Base-by-base conservation (phyloP, 2,113 vertebrate species). In the Heterochromis multidens region DNA sequence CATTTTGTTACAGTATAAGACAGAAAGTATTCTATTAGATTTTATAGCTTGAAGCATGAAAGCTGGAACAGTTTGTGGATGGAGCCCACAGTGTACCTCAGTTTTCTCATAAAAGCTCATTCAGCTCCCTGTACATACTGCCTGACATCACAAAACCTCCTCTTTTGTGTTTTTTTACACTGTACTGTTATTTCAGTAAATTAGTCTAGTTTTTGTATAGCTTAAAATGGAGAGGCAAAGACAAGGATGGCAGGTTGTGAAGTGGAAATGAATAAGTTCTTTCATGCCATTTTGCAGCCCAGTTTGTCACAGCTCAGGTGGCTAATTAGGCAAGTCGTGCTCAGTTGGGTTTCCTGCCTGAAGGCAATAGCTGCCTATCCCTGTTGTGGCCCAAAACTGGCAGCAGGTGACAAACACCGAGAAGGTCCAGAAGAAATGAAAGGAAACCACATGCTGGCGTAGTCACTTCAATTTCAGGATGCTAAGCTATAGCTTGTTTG, bases 241-340 rank as follows among this genome's bases (percentile, higher is more conserved):
- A 76, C 33, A 80, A 59, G 5, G 11, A 21, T 54, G 59, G 3
- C 27, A 43, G 14, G 23, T 57, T 29, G 13, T 54, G 21, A 65
- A 70, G 60, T 29, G 60, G 14, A 54, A 57, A 58, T 8, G 12
- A 54, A 78, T 67, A 79, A 19, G 46, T 16, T 78, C 3, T 59
- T 72, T 88, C 25, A 57, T 78, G 9, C 6, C 29, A 21, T 54
- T 37, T 74, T 33, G 6, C 61, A 63, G 31, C 23, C 23, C 52
- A 56, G 33, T 63, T 78, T 58, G 12, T 62, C 80, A 10, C 17
- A 27, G 79, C 70, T 87, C 87, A 59, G 89, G 77, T 90, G 84
- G 29, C 72, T 91, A 87, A 93, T 88, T 90, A 87, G 84, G 87
- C 80, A 10, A 81, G 81, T 84, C 83, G 4, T 77, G 85, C 85